A percentile compares a stretch with the other conserved stretches of the same genome.
phyloP scores from a whole-genome alignment of 2,888 invertebrate genomes.

The Antheraea yamamai region DNA sequence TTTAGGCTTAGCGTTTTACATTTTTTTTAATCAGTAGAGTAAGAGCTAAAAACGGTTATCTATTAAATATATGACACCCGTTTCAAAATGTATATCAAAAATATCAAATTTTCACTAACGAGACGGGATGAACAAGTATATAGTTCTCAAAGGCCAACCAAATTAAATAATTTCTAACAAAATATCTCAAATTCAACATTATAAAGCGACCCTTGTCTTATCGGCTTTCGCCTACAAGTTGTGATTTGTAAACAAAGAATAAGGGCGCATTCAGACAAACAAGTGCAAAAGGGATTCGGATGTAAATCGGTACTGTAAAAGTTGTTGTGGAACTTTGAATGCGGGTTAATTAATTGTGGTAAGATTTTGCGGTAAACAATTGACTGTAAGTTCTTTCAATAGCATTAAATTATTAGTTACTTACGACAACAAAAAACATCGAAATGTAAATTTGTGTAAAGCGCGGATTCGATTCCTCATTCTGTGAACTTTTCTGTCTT shows the following conservation, averaged over 20 bases:
- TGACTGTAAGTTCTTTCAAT: not conserved
- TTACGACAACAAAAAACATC: not conserved
- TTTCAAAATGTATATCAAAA: too few species aligned
- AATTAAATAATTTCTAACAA: not conserved
- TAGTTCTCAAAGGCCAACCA: not conserved
- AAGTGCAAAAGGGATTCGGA: constrained; percentile 54
- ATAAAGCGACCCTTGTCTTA: not conserved
- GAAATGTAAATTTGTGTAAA: not conserved
- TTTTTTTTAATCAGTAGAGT: too few species aligned
- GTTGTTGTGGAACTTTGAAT: constrained; percentile 39
- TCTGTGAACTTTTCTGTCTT: not conserved
- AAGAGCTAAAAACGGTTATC: too few species aligned
- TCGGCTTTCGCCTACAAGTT: not conserved
- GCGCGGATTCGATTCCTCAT: not conserved
- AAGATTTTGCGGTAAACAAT: constrained; percentile 47
- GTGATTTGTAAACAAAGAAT: constrained; percentile 5
- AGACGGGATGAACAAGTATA: too few species aligned
- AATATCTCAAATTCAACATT: not conserved
- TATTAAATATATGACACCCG: too few species aligned
- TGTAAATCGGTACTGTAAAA: constrained; percentile 67
- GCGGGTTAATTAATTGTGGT: constrained; percentile 72
- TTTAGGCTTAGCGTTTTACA: too few species aligned
- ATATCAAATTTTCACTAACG: too few species aligned
- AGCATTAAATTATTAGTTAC: not conserved
- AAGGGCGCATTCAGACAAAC: constrained; percentile 25